phyloP scores from a whole-genome alignment of 2,888 invertebrate species.

The Diarsia brunnea region DNA sequence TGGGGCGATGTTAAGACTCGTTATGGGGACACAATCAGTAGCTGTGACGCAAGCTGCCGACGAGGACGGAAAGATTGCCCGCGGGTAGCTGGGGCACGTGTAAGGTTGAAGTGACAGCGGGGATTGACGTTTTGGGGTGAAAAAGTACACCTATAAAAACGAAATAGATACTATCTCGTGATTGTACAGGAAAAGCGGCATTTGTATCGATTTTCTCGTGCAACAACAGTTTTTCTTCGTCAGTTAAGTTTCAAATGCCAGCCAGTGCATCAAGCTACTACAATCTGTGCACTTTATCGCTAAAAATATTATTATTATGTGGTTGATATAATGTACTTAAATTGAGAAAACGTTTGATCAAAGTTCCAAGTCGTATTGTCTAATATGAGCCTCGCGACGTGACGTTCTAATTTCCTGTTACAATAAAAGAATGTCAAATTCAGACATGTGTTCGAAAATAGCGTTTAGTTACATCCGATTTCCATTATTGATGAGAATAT shows the following conservation, averaged over 20 bases:
- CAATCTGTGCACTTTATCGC: no score
- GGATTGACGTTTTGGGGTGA: not conserved
- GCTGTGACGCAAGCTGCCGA: slow-evolving; percentile 26
- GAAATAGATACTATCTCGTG: no score
- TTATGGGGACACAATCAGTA: slow-evolving; percentile 57
- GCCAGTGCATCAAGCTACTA: no score
- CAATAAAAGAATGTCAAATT: slow-evolving; percentile 1
- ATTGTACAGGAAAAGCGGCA: no score
- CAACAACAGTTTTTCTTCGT: no score
- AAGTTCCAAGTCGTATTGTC: not conserved
- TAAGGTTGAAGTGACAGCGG: slow-evolving; percentile 14
- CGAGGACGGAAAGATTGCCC: slow-evolving; percentile 45
- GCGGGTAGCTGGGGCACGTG: slow-evolving; percentile 32
- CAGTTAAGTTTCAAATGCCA: no score
- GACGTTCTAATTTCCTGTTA: slow-evolving; percentile 31
- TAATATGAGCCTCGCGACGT: not conserved
- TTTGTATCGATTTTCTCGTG: no score
- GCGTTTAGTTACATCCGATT: not conserved
- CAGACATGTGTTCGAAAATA: not conserved
- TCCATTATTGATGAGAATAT: not conserved
- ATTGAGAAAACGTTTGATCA: not conserved
- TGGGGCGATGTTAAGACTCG: slow-evolving; percentile 41
- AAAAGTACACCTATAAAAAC: no score
- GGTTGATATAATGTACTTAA: no score
- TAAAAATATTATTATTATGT: no score